Evolutionary conservation across 1,140 invertebrate species (phyloP), one percentile per base, ranked within the genome.

Genomic region (Telenomus remus): DNA sequence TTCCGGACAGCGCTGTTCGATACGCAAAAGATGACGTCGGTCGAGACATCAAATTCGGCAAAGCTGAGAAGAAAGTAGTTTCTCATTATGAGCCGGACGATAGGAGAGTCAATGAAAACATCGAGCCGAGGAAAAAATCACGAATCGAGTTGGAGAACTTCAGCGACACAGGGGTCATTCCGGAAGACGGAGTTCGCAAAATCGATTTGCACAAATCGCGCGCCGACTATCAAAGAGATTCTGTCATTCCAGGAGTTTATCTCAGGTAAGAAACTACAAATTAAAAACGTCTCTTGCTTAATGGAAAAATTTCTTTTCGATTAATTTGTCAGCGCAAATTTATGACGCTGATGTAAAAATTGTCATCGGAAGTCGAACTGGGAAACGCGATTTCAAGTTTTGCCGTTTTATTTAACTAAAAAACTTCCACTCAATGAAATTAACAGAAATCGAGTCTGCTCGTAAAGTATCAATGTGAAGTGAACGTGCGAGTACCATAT

Each of bases 71-170:
- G 56, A 85, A 86, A 66, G 72, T 82, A 7, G 42, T 69, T 0
- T 66, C 74, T 12, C 76, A 79, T 50, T 77, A 81, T 4, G 81
- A 87, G 19, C 78, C 71, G 37, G 34, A 65, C n/a, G 82, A 86
- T 1, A 82, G 83, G n/a, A 82, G 80, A 56, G 14, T n/a, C 15
- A 76, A 15, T n/a, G 61, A 80, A 13, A 79, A 70, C 47, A 65
- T 72, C 15, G 70, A 71, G 0, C 3, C 76, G 13, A 84, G 83
- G 54, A 79, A 83, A 44, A 82, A 85, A 74, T 78, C 82, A 8
- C 80, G 80, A 12, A 70, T 86, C 0, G 81, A 86, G 33, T 65
- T 86, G 10, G 85, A 87, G 35, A 87, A 82, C 73, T 88, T 86
- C 14, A 80, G 83, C 42, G 79, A 81, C 50, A 73, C 80, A 13